phyloP scores from a whole-genome alignment of 2,797 vertebrate genomes.

The Zenarchopterus dispar region DNA sequence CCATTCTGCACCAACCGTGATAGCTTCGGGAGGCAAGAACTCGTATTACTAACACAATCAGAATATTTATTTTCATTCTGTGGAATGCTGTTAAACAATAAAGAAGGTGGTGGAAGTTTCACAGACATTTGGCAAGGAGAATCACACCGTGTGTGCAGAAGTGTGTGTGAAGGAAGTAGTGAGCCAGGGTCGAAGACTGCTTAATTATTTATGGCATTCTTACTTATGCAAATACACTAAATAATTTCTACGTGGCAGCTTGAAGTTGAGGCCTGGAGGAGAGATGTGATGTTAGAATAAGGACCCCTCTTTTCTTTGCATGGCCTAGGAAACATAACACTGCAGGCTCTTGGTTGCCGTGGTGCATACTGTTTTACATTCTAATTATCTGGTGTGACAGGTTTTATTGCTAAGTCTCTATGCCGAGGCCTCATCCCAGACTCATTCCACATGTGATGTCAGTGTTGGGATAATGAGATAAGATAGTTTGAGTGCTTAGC shows the following conservation, averaged over 20 bases:
- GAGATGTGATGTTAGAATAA: slow-evolving; percentile 76
- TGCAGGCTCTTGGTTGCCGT: slow-evolving; percentile 72
- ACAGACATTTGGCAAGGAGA: slow-evolving; percentile 36
- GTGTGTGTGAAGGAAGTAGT: slow-evolving; percentile 37
- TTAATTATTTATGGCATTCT: slow-evolving; percentile 84
- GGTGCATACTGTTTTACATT: slow-evolving; percentile 82
- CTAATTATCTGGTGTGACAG: slow-evolving; percentile 82
- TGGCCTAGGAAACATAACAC: slow-evolving; percentile 76
- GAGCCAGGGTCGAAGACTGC: slow-evolving; percentile 50
- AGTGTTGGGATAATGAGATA: slow-evolving; percentile 81
- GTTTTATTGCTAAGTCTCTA: slow-evolving; percentile 79
- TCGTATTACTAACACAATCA: slow-evolving; percentile 13
- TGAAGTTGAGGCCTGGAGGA: slow-evolving; percentile 77
- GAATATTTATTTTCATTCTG: slow-evolving; percentile 44
- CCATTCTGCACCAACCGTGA: slow-evolving; percentile 23
- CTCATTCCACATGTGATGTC: slow-evolving; percentile 80
- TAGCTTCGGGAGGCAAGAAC: slow-evolving; percentile 13
- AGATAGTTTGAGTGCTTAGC: slow-evolving; percentile 77
- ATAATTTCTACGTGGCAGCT: slow-evolving; percentile 85
- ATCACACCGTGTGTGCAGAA: slow-evolving; percentile 45
- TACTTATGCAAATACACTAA: slow-evolving; percentile 86
- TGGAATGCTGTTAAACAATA: slow-evolving; percentile 42
- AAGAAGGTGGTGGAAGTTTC: slow-evolving; percentile 26
- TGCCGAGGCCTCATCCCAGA: slow-evolving; percentile 76
- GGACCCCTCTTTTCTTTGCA: slow-evolving; percentile 63